These are phyloP conservation scores for Daktulosphaira vitifoliae DNA, from an alignment of 1,140 invertebrate genomes.

Conservation along the genomic window DNA sequence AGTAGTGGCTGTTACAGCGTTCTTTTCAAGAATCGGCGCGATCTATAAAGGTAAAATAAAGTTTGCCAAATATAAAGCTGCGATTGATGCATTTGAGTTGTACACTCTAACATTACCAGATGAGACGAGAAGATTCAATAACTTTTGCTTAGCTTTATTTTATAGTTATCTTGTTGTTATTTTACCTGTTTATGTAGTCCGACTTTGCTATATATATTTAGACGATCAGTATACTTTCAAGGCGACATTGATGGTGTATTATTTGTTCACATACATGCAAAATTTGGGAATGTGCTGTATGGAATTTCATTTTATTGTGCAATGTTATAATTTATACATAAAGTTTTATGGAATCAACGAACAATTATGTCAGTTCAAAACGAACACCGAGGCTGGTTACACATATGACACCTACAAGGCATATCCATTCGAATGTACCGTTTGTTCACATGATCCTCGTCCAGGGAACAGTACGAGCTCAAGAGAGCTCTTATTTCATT, in stretches of 20 bases:
- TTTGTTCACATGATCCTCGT: neutral
- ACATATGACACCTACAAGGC: neutral
- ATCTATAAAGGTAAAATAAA: neutral
- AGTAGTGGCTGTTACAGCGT: neutral
- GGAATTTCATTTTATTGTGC: neutral
- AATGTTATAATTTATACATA: neutral
- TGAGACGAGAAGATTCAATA: neutral
- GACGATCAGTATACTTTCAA: neutral
- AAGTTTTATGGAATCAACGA: neutral
- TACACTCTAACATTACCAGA: neutral
- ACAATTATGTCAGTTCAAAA: neutral
- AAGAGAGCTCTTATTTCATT: neutral
- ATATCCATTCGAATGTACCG: neutral
- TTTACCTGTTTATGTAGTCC: neutral
- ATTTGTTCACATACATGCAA: neutral
- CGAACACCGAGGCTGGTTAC: too few relatives aligned
- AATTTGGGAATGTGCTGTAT: neutral
- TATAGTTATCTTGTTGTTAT: neutral
- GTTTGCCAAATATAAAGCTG: neutral
- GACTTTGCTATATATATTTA: neutral
- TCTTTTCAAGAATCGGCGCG: neutral
- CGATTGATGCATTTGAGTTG: neutral
- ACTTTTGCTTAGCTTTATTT: neutral
- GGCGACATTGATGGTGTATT: neutral
- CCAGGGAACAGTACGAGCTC: neutral